Conservation (phyloP, 2,797 vertebrate genomes). For the Bufotes viridis region DNA sequence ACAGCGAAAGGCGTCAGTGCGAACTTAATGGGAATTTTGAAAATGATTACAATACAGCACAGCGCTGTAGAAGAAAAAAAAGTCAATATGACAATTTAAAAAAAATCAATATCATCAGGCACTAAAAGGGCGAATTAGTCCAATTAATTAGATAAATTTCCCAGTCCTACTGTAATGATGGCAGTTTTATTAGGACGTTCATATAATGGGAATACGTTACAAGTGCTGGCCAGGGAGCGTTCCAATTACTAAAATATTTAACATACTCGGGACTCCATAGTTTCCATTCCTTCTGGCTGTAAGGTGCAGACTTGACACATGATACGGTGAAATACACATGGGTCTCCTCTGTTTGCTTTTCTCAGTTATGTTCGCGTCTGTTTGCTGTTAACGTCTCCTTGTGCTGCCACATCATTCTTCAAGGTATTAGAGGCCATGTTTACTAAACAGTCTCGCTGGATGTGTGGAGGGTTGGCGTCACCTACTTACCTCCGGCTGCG, state of each 20-base stretch:
- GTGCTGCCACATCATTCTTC: conserved; percentile 43
- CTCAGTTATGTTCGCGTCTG: conserved; percentile 40
- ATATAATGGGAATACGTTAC: neutral
- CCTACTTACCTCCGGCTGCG: neutral
- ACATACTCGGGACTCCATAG: neutral
- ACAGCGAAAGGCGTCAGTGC: no score
- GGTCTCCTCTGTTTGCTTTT: conserved; percentile 36
- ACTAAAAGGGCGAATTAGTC: neutral
- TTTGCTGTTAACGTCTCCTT: conserved; percentile 43
- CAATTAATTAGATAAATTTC: neutral
- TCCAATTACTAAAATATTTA: neutral
- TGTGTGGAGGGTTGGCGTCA: conserved; percentile 30
- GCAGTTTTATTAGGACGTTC: neutral
- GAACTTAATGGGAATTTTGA: no score
- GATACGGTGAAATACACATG: neutral
- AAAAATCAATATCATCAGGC: no score
- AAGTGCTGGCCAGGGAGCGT: neutral
- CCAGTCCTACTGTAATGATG: neutral
- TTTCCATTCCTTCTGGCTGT: conserved; percentile 3
- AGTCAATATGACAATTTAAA: no score
- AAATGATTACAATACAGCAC: no score
- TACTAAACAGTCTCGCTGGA: conserved; percentile 50
- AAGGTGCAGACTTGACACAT: conserved; percentile 35
- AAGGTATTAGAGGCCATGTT: conserved; percentile 43
- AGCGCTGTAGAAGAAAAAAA: no score